Evolutionary conservation across 2,888 invertebrate species (phyloP), one percentile per base, ranked within the genome.

Genomic region (Limnephilus auricula): DNA sequence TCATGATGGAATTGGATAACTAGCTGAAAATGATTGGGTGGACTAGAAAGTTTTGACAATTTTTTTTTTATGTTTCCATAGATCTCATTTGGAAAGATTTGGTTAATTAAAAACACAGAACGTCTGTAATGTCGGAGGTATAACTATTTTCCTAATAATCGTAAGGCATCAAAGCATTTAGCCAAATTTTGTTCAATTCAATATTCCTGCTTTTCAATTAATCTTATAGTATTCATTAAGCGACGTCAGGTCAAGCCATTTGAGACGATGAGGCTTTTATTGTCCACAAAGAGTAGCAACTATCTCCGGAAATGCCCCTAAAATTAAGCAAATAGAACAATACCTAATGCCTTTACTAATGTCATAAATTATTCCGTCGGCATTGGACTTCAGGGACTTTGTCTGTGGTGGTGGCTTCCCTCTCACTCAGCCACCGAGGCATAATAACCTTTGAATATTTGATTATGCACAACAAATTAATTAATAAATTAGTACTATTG

Each of bases 291-390:
- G 87, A 87, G 32, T 32, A 83, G 25, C 18, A n/a, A 87, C 65
- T 87, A 65, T 50, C 6, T 34, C 65, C 87, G 18, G n/a, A 78
- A 25, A 37, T 40, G 37, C 45, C 15, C 32, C 50, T 50, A 78
- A 87, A 87, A 9, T 87, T 50, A 87, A 87, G 78, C 87, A 30
- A 31, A 65, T 18, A 18, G 50, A 87, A 87, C 87, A 87, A 87
- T 87, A 40, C 10, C 40, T 40, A 87, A 87, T 87, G 87, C 31
- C 25, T 78, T 65, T 6, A 25, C 30, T 45, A n/a, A 50, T 87
- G 32, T 32, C 87, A 87, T 87, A 65, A 87, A 87, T 87, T 87
- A 87, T 87, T 87, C 87, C 34, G 87, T 65, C 65, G 65, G 50
- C 32, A 87, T 87, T 87, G 87, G 31, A 65, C 87, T 32, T 87